These are phyloP conservation scores for Brachypodius melanocephalos DNA, from an alignment of 2,113 vertebrate genomes.

Conservation along the genomic window DNA sequence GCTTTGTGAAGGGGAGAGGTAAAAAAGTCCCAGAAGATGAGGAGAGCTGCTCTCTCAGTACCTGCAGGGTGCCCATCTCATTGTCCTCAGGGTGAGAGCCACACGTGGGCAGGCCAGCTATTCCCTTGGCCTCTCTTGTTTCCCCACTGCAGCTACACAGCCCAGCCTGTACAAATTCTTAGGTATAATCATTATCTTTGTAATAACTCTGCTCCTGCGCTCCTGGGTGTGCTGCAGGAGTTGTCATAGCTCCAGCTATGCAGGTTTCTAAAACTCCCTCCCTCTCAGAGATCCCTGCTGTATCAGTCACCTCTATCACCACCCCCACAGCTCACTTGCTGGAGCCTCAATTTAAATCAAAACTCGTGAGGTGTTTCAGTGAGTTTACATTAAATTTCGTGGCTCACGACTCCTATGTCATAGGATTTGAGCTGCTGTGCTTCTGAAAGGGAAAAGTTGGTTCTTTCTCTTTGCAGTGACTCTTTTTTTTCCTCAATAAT, in stretches of 20 bases:
- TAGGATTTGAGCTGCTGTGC: not conserved
- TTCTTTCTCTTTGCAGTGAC: not conserved
- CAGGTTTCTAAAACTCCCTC: not conserved
- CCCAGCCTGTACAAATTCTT: not conserved
- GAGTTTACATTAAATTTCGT: not conserved
- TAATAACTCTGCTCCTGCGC: not conserved
- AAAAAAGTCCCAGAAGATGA: not conserved
- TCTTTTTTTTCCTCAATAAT: not conserved
- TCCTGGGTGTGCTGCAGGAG: not conserved
- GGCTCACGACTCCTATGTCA: not conserved
- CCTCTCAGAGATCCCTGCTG: not conserved
- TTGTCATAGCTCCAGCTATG: not conserved
- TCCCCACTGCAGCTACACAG: not conserved
- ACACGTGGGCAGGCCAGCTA: rapidly evolving
- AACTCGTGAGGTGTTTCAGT: not conserved
- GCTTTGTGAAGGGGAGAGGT: not conserved
- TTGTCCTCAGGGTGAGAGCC: not conserved
- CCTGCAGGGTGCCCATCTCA: not conserved
- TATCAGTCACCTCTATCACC: not conserved
- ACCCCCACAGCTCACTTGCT: not conserved
- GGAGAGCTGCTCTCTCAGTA: not conserved
- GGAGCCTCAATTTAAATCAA: not conserved
- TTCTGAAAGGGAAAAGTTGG: not conserved
- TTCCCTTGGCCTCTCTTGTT: not conserved
- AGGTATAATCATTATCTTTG: not conserved